A percentile compares a stretch with the other conserved stretches of the same genome.
These are phyloP conservation scores for Leuctra nigra DNA, from an alignment of 2,888 invertebrate species.

Conservation along the genomic window DNA sequence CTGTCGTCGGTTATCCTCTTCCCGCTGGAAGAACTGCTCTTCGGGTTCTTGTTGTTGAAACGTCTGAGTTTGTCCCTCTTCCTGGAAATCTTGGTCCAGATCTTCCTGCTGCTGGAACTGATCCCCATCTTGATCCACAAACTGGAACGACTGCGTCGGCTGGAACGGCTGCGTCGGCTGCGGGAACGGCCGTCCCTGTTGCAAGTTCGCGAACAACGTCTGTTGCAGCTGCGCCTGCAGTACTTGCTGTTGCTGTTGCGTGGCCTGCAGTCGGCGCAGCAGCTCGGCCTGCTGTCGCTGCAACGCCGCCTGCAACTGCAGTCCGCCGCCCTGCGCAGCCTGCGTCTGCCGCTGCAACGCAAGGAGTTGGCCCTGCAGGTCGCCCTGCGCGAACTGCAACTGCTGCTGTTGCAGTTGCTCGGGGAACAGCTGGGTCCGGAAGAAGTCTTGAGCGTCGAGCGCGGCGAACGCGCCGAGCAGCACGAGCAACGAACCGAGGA, in stretches of 20 bases:
- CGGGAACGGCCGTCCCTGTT: neutral
- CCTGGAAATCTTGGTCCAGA: neutral
- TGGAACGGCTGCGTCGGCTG: slow-evolving; percentile 15
- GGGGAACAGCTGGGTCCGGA: slow-evolving; percentile 32
- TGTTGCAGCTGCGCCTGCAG: slow-evolving; percentile 31
- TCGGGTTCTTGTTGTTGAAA: slow-evolving; percentile 17
- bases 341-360: slow-evolving; percentile 38
- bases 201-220: slow-evolving; percentile 3
- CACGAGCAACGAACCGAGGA: neutral
- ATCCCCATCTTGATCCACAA: neutral
- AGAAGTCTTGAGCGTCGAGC: neutral
- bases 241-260: slow-evolving; percentile 31
- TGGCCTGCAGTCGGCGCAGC: slow-evolving; percentile 27
- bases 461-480: no score
- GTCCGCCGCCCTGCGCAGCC: slow-evolving; percentile 28
- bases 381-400: slow-evolving; percentile 35
- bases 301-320: slow-evolving; percentile 8
- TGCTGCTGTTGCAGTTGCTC: slow-evolving; percentile 35
- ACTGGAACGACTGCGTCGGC: slow-evolving; percentile 3
- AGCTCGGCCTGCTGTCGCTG: slow-evolving; percentile 27
- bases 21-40: neutral
- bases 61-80: neutral
- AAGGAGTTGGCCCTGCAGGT: slow-evolving; percentile 35
- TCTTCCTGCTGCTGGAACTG: slow-evolving; percentile 12
- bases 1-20: neutral